Evolutionary conservation across 2,113 vertebrate species (phyloP).

Genomic region (Salvelinus sp.): DNA sequence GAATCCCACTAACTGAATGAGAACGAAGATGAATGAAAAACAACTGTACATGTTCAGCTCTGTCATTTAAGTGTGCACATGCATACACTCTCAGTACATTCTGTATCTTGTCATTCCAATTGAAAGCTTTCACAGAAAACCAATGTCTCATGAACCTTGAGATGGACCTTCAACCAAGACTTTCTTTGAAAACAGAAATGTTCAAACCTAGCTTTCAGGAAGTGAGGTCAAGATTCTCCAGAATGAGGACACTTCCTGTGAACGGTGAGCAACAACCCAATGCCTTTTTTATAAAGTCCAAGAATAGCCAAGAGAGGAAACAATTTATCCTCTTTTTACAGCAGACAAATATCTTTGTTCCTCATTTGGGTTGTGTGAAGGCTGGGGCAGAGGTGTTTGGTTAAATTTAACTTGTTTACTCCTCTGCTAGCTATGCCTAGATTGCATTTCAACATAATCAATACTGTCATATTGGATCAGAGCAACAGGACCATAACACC

Average conservation of each 20-base stretch:
- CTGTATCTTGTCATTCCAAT: too few relatives aligned
- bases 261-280: constrained; percentile 30
- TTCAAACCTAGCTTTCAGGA: constrained; percentile 31
- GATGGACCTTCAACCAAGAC: constrained; percentile 4
- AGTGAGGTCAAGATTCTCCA: constrained; percentile 39
- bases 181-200: constrained; percentile 15
- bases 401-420: constrained; percentile 71
- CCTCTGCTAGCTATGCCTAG: constrained; percentile 55
- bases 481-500: constrained; percentile 68
- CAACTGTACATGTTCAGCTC: too few relatives aligned
- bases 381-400: constrained; percentile 50
- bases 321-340: constrained; percentile 14
- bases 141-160: background rate
- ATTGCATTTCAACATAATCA: constrained; percentile 74
- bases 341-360: constrained; percentile 51
- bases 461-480: constrained; percentile 69
- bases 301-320: constrained; percentile 43
- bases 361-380: constrained; percentile 42
- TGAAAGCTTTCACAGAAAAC: background rate
- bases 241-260: constrained; percentile 57
- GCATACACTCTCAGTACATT: too few relatives aligned
- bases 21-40: background rate
- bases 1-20: background rate
- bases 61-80: too few relatives aligned
- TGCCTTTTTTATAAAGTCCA: constrained; percentile 4